phyloP scores from a whole-genome alignment of 2,113 vertebrate species.

The Aptenodytes forsteri region DNA sequence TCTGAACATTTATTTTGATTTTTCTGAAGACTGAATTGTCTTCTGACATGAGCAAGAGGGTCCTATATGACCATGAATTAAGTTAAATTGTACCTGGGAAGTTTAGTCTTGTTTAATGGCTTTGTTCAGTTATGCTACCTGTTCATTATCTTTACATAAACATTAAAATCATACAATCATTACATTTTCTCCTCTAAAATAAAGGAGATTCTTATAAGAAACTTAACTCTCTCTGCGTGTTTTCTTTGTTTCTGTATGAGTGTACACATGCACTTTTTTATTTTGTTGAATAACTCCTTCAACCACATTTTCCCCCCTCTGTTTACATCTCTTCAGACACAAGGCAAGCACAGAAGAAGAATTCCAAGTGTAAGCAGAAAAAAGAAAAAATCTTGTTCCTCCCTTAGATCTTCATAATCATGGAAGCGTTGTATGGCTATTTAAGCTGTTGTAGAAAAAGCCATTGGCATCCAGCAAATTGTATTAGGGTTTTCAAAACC shows the following conservation, averaged over 20 bases:
- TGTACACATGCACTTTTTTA: not conserved
- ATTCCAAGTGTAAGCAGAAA: not conserved
- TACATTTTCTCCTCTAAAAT: not conserved
- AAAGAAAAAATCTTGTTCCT: not conserved
- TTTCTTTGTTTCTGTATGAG: not conserved
- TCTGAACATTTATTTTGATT: not conserved
- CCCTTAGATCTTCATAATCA: not conserved
- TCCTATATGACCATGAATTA: not conserved
- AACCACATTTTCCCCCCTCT: not conserved
- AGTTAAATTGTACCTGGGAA: not conserved
- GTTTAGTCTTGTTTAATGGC: not conserved
- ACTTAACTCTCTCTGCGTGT: not conserved
- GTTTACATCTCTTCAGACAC: not conserved
- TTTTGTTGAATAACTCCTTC: not conserved
- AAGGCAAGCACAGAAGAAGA: not conserved
- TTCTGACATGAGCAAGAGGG: not conserved
- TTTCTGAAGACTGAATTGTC: not conserved
- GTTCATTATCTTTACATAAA: not conserved
- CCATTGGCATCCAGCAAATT: not conserved
- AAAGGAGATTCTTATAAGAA: not conserved
- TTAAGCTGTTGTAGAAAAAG: not conserved
- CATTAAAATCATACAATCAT: not conserved
- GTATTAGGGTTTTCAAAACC: not conserved
- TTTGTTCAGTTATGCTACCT: not conserved
- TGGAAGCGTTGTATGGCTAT: not conserved